Base-by-base conservation (phyloP, 1,140 invertebrate genomes). In the Teleogryllus occipitalis region DNA sequence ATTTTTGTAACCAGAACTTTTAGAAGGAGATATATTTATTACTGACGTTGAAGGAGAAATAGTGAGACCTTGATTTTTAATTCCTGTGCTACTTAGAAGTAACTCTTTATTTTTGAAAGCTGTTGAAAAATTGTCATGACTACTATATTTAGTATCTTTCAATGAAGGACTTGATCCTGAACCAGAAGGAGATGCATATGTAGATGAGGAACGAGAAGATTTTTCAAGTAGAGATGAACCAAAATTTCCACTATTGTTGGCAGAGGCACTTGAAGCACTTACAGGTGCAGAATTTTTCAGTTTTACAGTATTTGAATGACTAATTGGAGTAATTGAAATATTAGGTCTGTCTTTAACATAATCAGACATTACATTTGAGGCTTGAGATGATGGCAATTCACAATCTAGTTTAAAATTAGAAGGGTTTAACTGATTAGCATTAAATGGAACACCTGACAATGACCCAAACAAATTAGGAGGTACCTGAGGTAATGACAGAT, bases 301-400 rank as follows among this genome's bases (percentile, higher is more conserved):
- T 48, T 77, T 77, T 14, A 22, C n/a, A 18, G 54, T 14, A 65
- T 65, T 65, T 48, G 47, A 1, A 15, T 77, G 47, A 54, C 47
- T 77, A 14, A 48, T 54, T 7, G 76, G 76, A 48, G 48, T 49
- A 8, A 21, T 77, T n/a, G 76, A 48, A 15, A 77, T 77, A 21
- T 22, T 54, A 48, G 76, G 47, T 8, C 15, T 21, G 7, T 65
- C 54, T 18, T 65, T 65, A 65, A 65, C 54, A 65, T 65, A 65
- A 65, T 65, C 54, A 65, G 54, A 65, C 54, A 65, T 7, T 10
- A 65, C 54, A 65, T 65, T 65, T 65, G 54, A 65, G 10, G 54
- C 54, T 65, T 65, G 54, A 65, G 54, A 14, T 65, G 54, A 65
- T 65, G 54, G 54, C 2, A 14, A 18, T 10, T 65, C 54, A 65